Evolutionary conservation across 2,113 vertebrate species (phyloP).

Genomic region (Corythornis madagascariensis): DNA sequence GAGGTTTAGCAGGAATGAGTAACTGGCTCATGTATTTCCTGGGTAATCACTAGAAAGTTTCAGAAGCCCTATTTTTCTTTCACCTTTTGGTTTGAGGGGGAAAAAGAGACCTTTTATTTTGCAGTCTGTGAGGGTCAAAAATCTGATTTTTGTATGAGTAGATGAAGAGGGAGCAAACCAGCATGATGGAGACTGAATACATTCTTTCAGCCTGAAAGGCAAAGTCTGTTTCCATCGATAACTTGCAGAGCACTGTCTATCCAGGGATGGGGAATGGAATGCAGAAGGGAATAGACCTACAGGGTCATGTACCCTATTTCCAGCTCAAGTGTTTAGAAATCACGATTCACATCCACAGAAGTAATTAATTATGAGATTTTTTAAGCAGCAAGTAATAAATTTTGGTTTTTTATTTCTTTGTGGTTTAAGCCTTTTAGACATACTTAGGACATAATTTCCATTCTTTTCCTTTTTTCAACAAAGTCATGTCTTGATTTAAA

Average conservation of each 20-base stretch:
- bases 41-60: not conserved
- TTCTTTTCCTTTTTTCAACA: not conserved
- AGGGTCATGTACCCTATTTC: not conserved
- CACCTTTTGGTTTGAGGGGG: not conserved
- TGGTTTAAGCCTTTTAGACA: not conserved
- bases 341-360: not conserved
- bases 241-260: not conserved
- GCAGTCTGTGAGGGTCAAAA: not conserved
- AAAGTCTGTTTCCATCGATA: not conserved
- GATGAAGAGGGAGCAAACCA: not conserved
- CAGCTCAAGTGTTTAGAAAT: not conserved
- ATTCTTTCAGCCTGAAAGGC: not conserved
- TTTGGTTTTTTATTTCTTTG: not conserved
- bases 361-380: not conserved
- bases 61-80: not conserved
- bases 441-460: not conserved
- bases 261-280: not conserved
- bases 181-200: not conserved
- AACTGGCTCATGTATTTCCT: not conserved
- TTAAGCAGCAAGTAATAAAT: not conserved
- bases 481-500: not conserved
- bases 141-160: not conserved
- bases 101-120: not conserved
- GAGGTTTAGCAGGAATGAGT: not conserved
- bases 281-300: not conserved